Base-by-base conservation (phyloP, 2,113 vertebrate genomes). In the Tauraco erythrolophus region DNA sequence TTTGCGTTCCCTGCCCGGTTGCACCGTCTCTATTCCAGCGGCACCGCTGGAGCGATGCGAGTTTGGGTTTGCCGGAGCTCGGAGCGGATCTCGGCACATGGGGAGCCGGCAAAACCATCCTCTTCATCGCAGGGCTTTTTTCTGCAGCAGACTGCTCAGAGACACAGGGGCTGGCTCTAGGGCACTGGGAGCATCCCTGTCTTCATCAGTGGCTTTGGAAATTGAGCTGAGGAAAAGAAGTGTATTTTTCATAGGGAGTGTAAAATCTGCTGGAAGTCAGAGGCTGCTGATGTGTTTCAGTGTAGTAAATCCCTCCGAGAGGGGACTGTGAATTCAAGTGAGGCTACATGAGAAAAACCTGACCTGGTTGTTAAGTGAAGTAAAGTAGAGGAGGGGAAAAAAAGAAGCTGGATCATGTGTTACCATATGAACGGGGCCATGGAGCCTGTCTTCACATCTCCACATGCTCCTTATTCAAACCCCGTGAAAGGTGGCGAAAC, bases 51-150 rank as follows among this genome's bases (percentile, higher is more conserved):
- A 7, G 25, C 2, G 7, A 4, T 3, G 10, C 17, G 39, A 48
- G 30, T 8, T 11, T 1, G 18, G 14, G 50, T 51, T 43, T 27
- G 6, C 84, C 41, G 25, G 30, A 2, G 6, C 57, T 53, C 46
- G 0, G 50, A 14, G 5, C 2, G 48, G 21, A 7, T 1, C 61
- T 2, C 0, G 1, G 57, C n/a, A 11, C 75, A 3, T 1, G 61
- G n/a, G n/a, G 33, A 16, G 39, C 35, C 16, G 28, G 28, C 16
- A 51, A 23, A 86, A 4, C 72, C 56, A 41, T 16, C 56, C 28
- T 39, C 19, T 7, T 10, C 43, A 11, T 6, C 48, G 28, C 61
- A 1, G 24, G 41, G 75, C 23, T 79, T 15, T 4, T 4, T 30
- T 1, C 84, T 33, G 24, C 16, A 0, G 0, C 37, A 1, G 37